These are phyloP conservation scores for Scaptodrosophila latifasciaeformis DNA, from an alignment of 2,888 invertebrate genomes.

Conservation along the genomic window DNA sequence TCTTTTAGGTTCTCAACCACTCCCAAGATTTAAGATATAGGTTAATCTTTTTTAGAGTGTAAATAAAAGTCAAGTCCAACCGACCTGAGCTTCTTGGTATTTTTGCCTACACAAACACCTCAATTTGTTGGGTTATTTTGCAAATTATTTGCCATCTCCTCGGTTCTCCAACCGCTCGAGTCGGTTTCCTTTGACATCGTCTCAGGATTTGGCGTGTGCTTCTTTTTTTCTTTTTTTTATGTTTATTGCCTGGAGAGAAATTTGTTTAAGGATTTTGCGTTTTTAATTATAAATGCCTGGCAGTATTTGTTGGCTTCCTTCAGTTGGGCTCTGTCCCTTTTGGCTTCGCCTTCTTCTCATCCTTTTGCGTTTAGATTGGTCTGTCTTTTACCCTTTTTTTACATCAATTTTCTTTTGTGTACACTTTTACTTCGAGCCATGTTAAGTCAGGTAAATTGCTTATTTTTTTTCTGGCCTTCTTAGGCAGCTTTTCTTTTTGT, in stretches of 20 bases:
- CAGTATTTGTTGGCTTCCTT: conserved; percentile 1
- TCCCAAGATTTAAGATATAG: too few species aligned
- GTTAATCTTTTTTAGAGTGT: too few species aligned
- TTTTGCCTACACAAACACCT: conserved; percentile 18
- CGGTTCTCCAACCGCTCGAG: conserved; percentile 7
- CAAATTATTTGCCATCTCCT: conserved; percentile 66
- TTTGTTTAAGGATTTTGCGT: conserved; percentile 11
- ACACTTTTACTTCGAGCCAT: too few species aligned
- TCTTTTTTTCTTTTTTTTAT: conserved; percentile 4
- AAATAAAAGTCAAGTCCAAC: too few species aligned
- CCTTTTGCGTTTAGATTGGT: too few species aligned
- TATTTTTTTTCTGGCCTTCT: not conserved
- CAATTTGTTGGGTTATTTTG: conserved; percentile 65
- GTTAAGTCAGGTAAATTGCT: conserved; percentile 6
- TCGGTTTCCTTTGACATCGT: not conserved
- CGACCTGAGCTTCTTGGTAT: too few species aligned
- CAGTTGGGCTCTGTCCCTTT: not conserved
- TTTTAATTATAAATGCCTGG: conserved; percentile 15
- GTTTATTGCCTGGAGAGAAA: conserved; percentile 5
- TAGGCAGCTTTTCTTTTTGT: not conserved
- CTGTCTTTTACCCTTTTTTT: not conserved
- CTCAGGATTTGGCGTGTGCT: too few species aligned
- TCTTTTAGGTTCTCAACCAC: too few species aligned
- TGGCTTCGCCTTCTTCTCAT: not conserved
- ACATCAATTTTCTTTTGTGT: conserved; percentile 2